Conservation (phyloP, 2,888 invertebrate species). For the Rhaphigaster nebulosa region DNA sequence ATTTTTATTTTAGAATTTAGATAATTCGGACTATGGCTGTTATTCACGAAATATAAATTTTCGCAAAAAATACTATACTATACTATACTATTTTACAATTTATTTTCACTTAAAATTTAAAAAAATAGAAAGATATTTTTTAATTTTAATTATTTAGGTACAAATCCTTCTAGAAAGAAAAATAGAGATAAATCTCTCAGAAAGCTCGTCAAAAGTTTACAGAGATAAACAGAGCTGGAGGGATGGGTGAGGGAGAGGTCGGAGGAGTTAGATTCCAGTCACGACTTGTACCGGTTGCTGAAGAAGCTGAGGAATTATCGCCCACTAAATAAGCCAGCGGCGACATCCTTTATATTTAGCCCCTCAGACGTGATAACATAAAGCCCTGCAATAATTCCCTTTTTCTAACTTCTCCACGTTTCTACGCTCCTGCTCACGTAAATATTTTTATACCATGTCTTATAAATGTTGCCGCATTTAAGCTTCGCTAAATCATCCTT, state of each 20-base stretch:
- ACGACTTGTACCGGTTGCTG: slow-evolving; percentile 28
- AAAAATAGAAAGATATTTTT: not conserved
- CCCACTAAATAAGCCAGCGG: slow-evolving; percentile 29
- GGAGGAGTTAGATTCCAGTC: slow-evolving; percentile 9
- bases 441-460: slow-evolving; percentile 28
- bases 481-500: slow-evolving; percentile 10
- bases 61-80: too few relatives aligned
- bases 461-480: slow-evolving; percentile 29
- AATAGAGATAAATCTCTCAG: not conserved
- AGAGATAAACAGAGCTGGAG: not conserved
- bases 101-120: too few relatives aligned
- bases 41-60: too few relatives aligned
- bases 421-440: slow-evolving; percentile 17
- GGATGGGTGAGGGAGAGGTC: not conserved
- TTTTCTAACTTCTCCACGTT: slow-evolving; percentile 37
- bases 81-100: too few relatives aligned
- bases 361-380: slow-evolving; percentile 20
- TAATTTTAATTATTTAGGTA: too few relatives aligned
- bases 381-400: slow-evolving; percentile 50
- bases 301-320: slow-evolving; percentile 46
- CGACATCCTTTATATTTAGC: slow-evolving; percentile 33
- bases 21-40: too few relatives aligned
- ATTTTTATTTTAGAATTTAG: too few relatives aligned
- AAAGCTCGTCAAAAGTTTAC: not conserved
- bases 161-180: not conserved